Conservation (phyloP, 2,888 invertebrate genomes). For the Conistra vaccinii region DNA sequence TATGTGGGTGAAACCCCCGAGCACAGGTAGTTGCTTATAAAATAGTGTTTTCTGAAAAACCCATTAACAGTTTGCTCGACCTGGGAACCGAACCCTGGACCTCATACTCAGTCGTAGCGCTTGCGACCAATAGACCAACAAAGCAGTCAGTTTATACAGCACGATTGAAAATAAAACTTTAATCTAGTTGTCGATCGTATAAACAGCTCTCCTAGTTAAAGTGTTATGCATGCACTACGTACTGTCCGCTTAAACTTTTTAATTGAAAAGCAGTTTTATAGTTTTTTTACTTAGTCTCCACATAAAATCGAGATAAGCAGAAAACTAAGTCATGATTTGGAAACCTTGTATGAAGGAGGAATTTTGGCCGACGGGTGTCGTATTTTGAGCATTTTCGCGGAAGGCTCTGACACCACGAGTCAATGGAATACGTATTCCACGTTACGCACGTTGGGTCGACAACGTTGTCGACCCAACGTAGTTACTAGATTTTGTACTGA, state of each 20-base stretch:
- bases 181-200: constrained; percentile 10
- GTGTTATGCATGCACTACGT: constrained; percentile 19
- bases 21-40: background rate
- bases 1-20: no score
- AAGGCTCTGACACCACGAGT: no score
- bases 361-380: no score
- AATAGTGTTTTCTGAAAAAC: background rate
- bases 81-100: no score
- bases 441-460: no score
- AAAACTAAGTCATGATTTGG: background rate
- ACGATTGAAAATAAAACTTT: constrained; percentile 28
- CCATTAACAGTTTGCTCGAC: no score
- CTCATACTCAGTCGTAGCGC: no score
- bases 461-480: no score
- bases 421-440: fast-evolving
- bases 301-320: constrained; percentile 5
- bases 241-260: constrained; percentile 35
- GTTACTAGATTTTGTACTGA: no score
- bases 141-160: background rate
- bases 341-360: no score
- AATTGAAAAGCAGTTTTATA: constrained; percentile 46
- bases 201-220: constrained; percentile 12
- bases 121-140: no score
- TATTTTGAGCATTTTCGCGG: no score
- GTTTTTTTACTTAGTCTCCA: constrained; percentile 20